phyloP scores from a whole-genome alignment of 2,888 invertebrate genomes.

The Sycophila texana region DNA sequence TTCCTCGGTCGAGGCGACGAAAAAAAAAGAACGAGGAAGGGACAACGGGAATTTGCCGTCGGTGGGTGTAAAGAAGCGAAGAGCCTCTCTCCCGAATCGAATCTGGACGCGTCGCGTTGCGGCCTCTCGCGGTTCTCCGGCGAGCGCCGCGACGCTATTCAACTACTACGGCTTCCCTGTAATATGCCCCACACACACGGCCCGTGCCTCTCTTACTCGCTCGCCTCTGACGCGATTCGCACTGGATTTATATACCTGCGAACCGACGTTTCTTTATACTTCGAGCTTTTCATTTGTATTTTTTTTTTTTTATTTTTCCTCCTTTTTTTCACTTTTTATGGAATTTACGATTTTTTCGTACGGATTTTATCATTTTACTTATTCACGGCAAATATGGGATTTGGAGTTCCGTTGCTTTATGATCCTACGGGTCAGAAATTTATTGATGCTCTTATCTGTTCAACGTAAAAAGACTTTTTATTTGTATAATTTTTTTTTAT shows the following conservation, averaged over 20 bases:
- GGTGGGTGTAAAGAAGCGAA: too few relatives aligned
- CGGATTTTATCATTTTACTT: neutral
- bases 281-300: neutral
- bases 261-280: neutral
- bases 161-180: constrained; percentile 40
- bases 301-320: neutral
- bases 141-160: constrained; percentile 17
- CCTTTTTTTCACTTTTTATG: too few relatives aligned
- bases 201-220: constrained; percentile 18
- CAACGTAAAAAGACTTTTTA: too few relatives aligned
- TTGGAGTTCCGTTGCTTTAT: too few relatives aligned
- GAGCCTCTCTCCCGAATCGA: constrained; percentile 10
- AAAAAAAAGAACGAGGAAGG: neutral
- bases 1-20: too few relatives aligned
- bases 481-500: too few relatives aligned
- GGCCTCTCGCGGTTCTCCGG: constrained; percentile 31
- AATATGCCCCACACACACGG: constrained; percentile 2
- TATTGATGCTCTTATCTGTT: too few relatives aligned
- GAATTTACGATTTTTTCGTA: neutral
- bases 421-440: too few relatives aligned
- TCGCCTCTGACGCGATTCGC: constrained; percentile 48
- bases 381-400: too few relatives aligned
- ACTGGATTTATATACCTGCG: constrained; percentile 20
- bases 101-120: constrained; percentile 8
- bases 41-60: neutral